Evolutionary conservation across 92 coral and sea anemone genomes (phyloP).

Genomic region (Porites lobata): DNA sequence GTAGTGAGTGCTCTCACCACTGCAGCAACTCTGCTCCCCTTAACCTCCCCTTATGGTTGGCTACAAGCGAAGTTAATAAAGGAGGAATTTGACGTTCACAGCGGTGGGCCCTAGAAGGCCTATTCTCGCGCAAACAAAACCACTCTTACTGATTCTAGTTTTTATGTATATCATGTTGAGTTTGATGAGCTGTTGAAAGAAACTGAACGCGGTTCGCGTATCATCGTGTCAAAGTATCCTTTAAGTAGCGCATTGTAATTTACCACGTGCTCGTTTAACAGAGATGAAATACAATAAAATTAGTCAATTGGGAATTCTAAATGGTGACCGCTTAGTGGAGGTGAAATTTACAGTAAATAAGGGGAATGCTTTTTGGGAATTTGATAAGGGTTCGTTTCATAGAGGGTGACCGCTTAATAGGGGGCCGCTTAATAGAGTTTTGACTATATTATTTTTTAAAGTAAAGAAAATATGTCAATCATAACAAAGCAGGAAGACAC

Average conservation of each 20-base stretch:
- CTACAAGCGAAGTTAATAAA: constrained; percentile 29
- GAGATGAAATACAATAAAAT: constrained; percentile 45
- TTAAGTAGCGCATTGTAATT: constrained; percentile 28
- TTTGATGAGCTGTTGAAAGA: constrained; percentile 57
- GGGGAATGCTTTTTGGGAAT: neutral
- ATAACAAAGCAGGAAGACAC: too few species aligned
- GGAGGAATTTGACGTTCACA: constrained; percentile 46
- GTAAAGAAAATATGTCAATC: too few species aligned
- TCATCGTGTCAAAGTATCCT: constrained; percentile 47
- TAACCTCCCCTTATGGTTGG: constrained; percentile 2
- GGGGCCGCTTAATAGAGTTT: too few species aligned
- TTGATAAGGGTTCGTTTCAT: too few species aligned
- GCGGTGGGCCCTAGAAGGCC: constrained; percentile 38
- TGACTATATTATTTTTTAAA: too few species aligned
- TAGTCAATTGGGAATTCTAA: constrained; percentile 37
- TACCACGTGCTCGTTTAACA: constrained; percentile 54
- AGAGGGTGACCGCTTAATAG: too few species aligned
- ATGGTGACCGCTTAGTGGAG: constrained; percentile 52
- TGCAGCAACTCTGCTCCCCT: too few species aligned
- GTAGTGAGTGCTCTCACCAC: too few species aligned
- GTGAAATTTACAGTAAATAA: constrained; percentile 39
- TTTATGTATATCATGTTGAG: constrained; percentile 43
- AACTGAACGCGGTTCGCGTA: constrained; percentile 42
- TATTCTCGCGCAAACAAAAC: constrained; percentile 38
- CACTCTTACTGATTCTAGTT: neutral